Evolutionary conservation across 2,888 invertebrate species (phyloP), one percentile per base, ranked within the genome.

Genomic region (Unio pictorum): DNA sequence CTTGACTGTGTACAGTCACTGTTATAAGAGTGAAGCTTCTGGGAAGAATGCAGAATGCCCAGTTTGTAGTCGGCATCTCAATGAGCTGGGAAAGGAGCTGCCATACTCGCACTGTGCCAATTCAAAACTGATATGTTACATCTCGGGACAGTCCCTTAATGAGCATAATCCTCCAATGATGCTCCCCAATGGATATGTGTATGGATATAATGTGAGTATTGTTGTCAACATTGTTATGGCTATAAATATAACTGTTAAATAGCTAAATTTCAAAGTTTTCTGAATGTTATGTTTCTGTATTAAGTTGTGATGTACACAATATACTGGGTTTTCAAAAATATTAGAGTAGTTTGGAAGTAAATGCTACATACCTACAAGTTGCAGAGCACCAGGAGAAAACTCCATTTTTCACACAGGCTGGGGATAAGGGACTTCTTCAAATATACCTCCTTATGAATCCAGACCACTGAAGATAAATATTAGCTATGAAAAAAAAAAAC

Each of bases 101-200:
- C 99, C 99, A 74, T 91, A 90, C 77, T 97, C 99, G 75, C 98
- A 99, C 92, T 97, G 97, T 91, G 95, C 96, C 66, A 98, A 98
- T 91, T 98, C 98, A 77, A 93, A 97, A 68, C 93, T 98, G 68
- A 95, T 98, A 86, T 99, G 99, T 91, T 92, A 93, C 87, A 94
- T 98, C 83, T 95, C 96, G 73, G 96, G 96, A 54, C 93, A 95
- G 84, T 95, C 97, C 64, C 93, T 99, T 85, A 98, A 99, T 91
- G 98, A 99, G 90, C 95, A 99, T 91, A 98, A 99, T 92, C 96
- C 96, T 83, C 98, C 98, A 18, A 95, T 99, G 95, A 97, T 98
- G 94, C 93, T 99, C 91, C 99, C 99, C 75, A 99, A 99, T 91
- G 99, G 99, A 69, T 95, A 96, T 91, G 97, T 99, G 72, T 99